These are phyloP conservation scores for Apis florea DNA, from an alignment of 1,140 invertebrate genomes.

Conservation along the genomic window DNA sequence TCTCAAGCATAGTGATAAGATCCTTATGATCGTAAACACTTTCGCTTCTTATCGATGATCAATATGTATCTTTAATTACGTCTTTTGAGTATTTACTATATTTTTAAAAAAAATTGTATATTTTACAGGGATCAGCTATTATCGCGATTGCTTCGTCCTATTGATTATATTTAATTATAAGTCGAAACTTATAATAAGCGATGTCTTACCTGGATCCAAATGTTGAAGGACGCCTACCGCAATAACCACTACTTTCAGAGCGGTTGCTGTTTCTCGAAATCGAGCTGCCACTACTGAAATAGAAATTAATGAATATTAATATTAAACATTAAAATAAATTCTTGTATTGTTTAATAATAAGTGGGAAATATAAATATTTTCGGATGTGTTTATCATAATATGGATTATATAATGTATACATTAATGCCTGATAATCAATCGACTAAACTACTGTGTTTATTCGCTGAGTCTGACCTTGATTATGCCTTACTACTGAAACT, in stretches of 20 bases:
- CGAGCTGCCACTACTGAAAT: slow-evolving; percentile 85
- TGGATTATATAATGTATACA: neutral
- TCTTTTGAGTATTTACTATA: neutral
- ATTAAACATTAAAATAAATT: neutral
- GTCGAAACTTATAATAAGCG: neutral
- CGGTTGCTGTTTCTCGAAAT: slow-evolving; percentile 88
- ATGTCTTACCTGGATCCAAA: slow-evolving; percentile 80
- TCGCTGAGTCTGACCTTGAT: slow-evolving; percentile 3
- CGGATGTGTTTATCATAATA: neutral
- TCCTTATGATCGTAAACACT: neutral
- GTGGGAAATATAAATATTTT: neutral
- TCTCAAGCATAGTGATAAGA: neutral
- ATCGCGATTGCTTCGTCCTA: slow-evolving; percentile 34
- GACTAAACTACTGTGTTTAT: slow-evolving; percentile 29
- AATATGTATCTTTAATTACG: neutral
- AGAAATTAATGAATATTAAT: slow-evolving; percentile 8
- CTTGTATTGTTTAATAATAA: neutral
- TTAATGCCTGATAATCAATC: slow-evolving; percentile 22
- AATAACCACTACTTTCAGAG: slow-evolving; percentile 89
- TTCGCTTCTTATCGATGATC: neutral
- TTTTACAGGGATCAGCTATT: neutral
- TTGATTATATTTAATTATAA: neutral
- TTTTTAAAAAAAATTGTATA: neutral
- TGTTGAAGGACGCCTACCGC: slow-evolving; percentile 83
- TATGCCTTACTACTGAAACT: slow-evolving; percentile 10